Evolutionary conservation across 2,113 vertebrate species (phyloP).

Genomic region (Silurus meridionalis): DNA sequence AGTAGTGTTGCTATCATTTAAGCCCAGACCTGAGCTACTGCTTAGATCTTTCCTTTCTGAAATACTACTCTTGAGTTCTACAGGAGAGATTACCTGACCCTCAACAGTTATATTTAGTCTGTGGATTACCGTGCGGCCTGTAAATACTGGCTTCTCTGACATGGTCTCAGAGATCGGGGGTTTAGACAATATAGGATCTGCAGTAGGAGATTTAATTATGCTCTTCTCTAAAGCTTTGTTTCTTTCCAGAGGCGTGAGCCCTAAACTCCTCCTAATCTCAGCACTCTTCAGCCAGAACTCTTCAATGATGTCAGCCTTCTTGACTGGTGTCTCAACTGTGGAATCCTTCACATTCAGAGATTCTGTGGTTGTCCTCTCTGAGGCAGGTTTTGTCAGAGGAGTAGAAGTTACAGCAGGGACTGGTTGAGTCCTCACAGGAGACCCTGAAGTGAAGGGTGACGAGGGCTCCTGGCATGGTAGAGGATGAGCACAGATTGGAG

Average conservation of each 20-base stretch:
- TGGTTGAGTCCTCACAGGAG: constrained; percentile 89
- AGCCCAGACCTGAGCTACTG: constrained; percentile 88
- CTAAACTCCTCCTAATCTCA: constrained; percentile 91
- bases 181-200: constrained; percentile 66
- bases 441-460: constrained; percentile 72
- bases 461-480: constrained; percentile 81
- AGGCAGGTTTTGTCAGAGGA: constrained; percentile 70
- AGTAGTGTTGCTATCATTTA: constrained; percentile 84
- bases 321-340: constrained; percentile 74
- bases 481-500: constrained; percentile 88
- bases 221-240: constrained; percentile 72
- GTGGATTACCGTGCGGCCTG: constrained; percentile 73
- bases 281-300: constrained; percentile 98
- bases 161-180: constrained; percentile 63
- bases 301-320: constrained; percentile 86
- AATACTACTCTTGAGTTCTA: constrained; percentile 69
- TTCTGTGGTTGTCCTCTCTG: constrained; percentile 60
- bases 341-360: constrained; percentile 65
- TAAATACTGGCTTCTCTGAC: constrained; percentile 66
- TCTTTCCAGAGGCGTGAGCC: constrained; percentile 83
- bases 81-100: constrained; percentile 77
- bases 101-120: constrained; percentile 80
- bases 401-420: constrained; percentile 83
- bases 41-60: constrained; percentile 81
- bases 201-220: constrained; percentile 29